phyloP scores from a whole-genome alignment of 1,140 invertebrate species.

The Trichogramma pretiosum region DNA sequence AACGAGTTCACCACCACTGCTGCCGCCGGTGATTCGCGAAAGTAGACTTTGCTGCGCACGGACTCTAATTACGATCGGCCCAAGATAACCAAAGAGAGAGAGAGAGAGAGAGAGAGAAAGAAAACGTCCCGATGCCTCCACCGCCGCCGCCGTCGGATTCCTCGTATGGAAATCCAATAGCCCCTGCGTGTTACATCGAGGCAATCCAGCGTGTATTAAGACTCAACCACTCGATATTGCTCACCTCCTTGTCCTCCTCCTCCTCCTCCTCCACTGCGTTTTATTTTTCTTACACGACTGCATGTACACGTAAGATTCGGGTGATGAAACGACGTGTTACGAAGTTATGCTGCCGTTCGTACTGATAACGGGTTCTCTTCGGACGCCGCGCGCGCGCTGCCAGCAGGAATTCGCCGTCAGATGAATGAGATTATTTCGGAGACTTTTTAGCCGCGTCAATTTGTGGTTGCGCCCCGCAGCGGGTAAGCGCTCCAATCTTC shows the following conservation, averaged over 20 bases:
- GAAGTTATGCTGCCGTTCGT: neutral
- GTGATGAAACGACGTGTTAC: neutral
- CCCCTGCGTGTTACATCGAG: too few relatives aligned
- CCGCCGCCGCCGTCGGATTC: too few relatives aligned
- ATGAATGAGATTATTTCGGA: neutral
- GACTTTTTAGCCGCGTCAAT: too few relatives aligned
- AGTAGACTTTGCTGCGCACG: conserved; percentile 25
- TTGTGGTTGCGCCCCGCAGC: too few relatives aligned
- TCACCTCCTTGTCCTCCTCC: neutral
- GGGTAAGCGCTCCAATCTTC: too few relatives aligned
- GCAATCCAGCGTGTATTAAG: too few relatives aligned
- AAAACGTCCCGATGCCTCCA: too few relatives aligned
- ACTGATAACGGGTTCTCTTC: conserved; percentile 9
- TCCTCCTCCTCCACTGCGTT: neutral
- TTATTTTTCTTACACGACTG: too few relatives aligned
- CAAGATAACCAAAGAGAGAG: too few relatives aligned
- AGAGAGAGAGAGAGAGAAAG: neutral
- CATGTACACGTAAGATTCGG: too few relatives aligned
- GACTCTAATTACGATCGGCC: conserved; percentile 30
- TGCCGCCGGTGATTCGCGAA: conserved; percentile 29
- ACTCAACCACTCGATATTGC: neutral
- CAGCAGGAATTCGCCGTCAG: neutral
- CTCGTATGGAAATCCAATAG: too few relatives aligned
- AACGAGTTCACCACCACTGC: conserved; percentile 25
- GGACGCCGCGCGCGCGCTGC: neutral